These are phyloP conservation scores for Notarius quadriscutis DNA, from an alignment of 2,113 vertebrate species.

Conservation along the genomic window DNA sequence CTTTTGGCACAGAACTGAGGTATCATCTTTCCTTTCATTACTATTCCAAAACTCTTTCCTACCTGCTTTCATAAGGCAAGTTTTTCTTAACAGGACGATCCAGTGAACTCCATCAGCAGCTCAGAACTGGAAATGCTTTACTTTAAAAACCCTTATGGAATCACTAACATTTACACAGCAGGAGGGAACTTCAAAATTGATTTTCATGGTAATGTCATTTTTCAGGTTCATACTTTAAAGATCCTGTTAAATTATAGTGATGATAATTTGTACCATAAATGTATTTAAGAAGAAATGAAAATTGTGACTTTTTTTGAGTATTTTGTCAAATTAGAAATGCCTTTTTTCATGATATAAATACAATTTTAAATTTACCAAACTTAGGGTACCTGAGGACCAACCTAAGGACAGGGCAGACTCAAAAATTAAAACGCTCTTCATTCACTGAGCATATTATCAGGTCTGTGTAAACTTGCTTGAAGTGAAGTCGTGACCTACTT, in stretches of 20 bases:
- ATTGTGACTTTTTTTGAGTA: background rate
- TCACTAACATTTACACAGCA: background rate
- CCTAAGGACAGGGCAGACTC: background rate
- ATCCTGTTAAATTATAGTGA: background rate
- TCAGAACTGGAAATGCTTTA: constrained; percentile 46
- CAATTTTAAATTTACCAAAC: background rate
- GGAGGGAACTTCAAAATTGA: constrained; percentile 12
- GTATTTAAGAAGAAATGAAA: background rate
- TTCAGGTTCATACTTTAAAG: background rate
- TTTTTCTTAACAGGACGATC: constrained; percentile 54
- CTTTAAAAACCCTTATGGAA: background rate
- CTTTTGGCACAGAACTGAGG: constrained; percentile 87
- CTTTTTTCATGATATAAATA: background rate
- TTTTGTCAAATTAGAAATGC: background rate
- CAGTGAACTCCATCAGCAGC: background rate
- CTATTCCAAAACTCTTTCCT: background rate
- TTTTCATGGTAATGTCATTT: constrained; percentile 52
- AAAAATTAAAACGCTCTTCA: background rate
- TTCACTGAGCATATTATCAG: background rate
- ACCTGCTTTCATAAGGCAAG: background rate
- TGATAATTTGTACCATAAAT: background rate
- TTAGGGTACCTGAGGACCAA: background rate
- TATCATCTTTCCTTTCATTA: constrained; percentile 54
- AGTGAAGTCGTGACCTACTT: background rate
- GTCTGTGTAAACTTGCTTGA: background rate